Evolutionary conservation across 2,113 vertebrate genomes (phyloP), one percentile per base, ranked within the genome.

Genomic region (Struthio camelus): DNA sequence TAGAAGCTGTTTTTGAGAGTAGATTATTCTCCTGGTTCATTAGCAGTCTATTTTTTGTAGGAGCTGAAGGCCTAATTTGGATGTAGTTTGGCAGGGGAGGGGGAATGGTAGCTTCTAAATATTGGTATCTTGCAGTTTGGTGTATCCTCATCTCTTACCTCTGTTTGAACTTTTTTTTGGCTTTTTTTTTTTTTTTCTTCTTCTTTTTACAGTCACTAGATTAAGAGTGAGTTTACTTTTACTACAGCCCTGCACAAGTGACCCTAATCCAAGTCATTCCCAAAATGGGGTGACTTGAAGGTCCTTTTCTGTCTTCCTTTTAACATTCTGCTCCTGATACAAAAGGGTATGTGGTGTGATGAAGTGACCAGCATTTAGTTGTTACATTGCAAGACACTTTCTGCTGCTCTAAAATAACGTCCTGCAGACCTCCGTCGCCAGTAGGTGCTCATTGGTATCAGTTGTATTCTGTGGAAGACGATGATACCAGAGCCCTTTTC

Each of bases 1-100:
- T 34, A 51, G 46, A 72, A 79, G 11, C 1, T 0, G 0, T 2
- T 58, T 82, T 66, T n/a, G 9, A 22, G 46, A 56, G 20, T 11
- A 67, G 5, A 3, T 54, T 40, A 23, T 13, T 80, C 38, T 80
- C 4, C 2, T 67, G 8, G 2, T 65, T 79, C 10, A 18, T 67
- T 38, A 62, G 25, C 12, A 12, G 19, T 18, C 28, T 46, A 14
- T 61, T 36, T 72, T 9, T 44, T 93, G 9, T 9, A n/a, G 24
- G 15, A 80, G 9, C 6, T 36, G 15, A 82, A 80, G 53, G n/a
- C 19, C 5, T 4, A 1, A 2, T 4, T 46, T 51, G 13, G 59
- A 27, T 6, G 1, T 6, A 54, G 9, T 3, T 42, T 67, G 30
- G 9, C 17, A 85, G 34, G 19, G 61, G 48, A 46, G 36, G 13